Evolutionary conservation across 2,113 vertebrate species (phyloP), one percentile per base, ranked within the genome.

Genomic region (Gavia stellata): DNA sequence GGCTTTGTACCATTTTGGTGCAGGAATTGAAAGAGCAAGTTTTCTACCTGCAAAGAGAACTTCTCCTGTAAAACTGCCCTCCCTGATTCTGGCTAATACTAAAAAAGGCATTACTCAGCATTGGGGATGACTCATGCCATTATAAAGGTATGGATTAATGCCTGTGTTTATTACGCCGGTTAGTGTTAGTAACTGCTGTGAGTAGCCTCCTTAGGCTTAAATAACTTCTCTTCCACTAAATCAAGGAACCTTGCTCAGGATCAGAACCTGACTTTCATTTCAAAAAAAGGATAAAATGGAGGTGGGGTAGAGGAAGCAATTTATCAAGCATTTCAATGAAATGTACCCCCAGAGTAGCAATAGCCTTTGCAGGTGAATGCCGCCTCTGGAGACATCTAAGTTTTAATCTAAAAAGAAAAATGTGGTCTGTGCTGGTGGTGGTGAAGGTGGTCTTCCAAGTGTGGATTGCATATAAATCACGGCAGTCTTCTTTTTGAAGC

Each of bases 91-190:
- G 78, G 52, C 81, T 88, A 94, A 61, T 65, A 33, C 7, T 40
- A 7, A 36, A 81, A 70, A 85, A 90, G 33, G 7, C 38, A 66
- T 92, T 96, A 73, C 56, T 97, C 70, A 83, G 90, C 92, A 81
- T n/a, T 26, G 12, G 65, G 28, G 23, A 38, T 97, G 96, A 95
- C 62, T 97, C 71, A 87, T 71, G 81, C 82, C 18, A 7, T 81
- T 87, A 62, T n/a, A 71, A 88, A 95, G 67, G 70, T 94, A 56
- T 89, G 82, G 93, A 77, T 95, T 96, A 91, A 78, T 81, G 83
- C n/a, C 75, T 4, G 3, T 21, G 5, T 86, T 77, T 68, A 40
- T 81, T 90, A 33, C 42, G 53, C 82, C 73, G 79, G 52, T 91
- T 93, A 75, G 67, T 68, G 49, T 63, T 83, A 73, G 59, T 84